Evolutionary conservation across 2,888 invertebrate species (phyloP), one percentile per base, ranked within the genome.

Genomic region (Morpho achilles): DNA sequence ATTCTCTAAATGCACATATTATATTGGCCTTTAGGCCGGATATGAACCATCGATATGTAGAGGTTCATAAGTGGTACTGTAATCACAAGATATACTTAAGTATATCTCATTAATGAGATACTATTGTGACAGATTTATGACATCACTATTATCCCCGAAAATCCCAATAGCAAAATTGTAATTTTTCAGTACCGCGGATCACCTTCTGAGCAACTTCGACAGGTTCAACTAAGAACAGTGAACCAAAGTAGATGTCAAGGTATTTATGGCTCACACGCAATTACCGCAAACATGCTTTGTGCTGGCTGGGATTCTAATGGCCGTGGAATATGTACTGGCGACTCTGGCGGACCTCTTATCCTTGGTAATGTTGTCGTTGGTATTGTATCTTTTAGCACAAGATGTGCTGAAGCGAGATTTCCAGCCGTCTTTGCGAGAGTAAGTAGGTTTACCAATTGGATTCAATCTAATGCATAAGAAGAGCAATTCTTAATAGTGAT

Each of bases 331-430:
- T 32, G 32, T 32, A 32, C 32, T 32, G 32, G 32, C 5, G 32
- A 32, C 32, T 44, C 57, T 0, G 71, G 71, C 0, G 66, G 65
- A 0, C 68, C 71, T 8, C 63, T 69, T 1, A 22, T 69, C 6
- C 68, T 67, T n/a, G 39, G 10, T 41, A 10, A 7, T 3, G 32
- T 44, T 9, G 16, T 55, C 32, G 16, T 43, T 2, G 48, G 49
- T 7, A 42, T 49, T 42, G 49, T 43, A n/a, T 50, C 50, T 16
- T 55, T 49, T 23, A 23, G 42, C 7, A 32, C 42, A 43, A 43
- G 55, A 2, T 39, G 47, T 10, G n/a, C 41, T 8, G 22, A 42
- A n/a, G 42, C 43, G 3, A 43, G 16, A 3, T 48, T 10, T 7
- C 48, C 48, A 8, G 47, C 23, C 10, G 9, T 16, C 10, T 55